Evolutionary conservation across 2,113 vertebrate genomes (phyloP).

Genomic region (Actinemys pallida): DNA sequence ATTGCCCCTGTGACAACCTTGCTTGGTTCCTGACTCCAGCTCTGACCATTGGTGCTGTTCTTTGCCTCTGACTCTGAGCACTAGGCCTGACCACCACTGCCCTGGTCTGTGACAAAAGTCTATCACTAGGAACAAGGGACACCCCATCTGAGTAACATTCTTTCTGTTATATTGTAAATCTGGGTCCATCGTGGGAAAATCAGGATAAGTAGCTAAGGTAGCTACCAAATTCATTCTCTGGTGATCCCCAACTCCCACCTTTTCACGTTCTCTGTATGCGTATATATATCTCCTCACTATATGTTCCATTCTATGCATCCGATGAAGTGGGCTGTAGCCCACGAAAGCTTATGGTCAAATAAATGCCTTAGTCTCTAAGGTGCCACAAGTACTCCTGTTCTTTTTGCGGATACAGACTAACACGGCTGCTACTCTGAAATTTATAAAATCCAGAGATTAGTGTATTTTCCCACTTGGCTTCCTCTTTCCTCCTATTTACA

Average conservation of each 20-base stretch:
- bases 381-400: too few relatives aligned
- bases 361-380: too few relatives aligned
- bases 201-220: neutral
- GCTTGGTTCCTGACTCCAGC: neutral
- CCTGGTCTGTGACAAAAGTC: neutral
- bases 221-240: neutral
- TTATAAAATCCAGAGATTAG: neutral
- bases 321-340: too few relatives aligned
- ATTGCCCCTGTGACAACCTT: neutral
- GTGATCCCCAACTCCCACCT: neutral
- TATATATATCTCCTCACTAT: too few relatives aligned
- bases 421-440: too few relatives aligned
- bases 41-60: neutral
- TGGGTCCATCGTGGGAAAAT: neutral
- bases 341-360: too few relatives aligned
- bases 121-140: neutral
- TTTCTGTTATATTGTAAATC: neutral
- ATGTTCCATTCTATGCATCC: too few relatives aligned
- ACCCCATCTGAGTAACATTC: neutral
- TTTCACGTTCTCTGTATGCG: too few relatives aligned
- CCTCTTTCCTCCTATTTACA: neutral
- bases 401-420: too few relatives aligned
- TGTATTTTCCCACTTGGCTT: neutral
- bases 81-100: neutral
- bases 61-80: neutral